Evolutionary conservation across 2,888 invertebrate genomes (phyloP).

Genomic region (Acanthosepion lycidas): DNA sequence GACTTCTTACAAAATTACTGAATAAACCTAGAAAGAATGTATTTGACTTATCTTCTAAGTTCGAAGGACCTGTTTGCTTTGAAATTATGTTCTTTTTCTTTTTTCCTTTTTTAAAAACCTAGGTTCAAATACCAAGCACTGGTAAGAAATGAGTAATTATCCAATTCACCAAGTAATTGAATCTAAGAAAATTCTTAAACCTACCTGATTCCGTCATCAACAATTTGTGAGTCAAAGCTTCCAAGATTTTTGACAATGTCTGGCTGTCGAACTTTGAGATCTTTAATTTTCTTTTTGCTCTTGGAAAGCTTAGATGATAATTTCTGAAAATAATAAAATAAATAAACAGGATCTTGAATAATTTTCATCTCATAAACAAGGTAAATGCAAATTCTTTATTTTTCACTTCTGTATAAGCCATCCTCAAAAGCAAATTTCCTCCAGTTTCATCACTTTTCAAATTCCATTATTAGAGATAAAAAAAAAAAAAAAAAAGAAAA

Average conservation of each 20-base stretch:
- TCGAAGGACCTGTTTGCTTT: too few species aligned
- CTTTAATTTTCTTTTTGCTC: conserved; percentile 57
- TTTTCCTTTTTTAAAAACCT: too few species aligned
- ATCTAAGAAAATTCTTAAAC: conserved; percentile 36
- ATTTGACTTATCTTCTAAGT: too few species aligned
- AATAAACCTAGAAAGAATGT: too few species aligned
- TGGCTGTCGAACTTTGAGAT: conserved; percentile 57
- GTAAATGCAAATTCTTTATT: neutral
- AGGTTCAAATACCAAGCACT: too few species aligned
- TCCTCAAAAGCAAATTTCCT: neutral
- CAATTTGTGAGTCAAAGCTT: conserved; percentile 66
- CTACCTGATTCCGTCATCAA: conserved; percentile 69
- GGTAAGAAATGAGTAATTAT: too few species aligned
- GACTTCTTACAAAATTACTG: too few species aligned
- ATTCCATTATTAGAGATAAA: too few species aligned
- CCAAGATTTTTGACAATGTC: conserved; percentile 63
- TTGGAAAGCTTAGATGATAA: conserved; percentile 59
- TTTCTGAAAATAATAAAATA: conserved; percentile 59
- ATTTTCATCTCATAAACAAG: neutral
- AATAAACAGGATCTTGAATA: neutral
- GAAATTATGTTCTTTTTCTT: too few species aligned
- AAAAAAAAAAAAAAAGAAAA: too few species aligned
- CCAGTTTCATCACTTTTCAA: too few species aligned
- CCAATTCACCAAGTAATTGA: neutral
- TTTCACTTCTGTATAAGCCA: neutral